Conservation (phyloP, 2,888 invertebrate species). For the Metalampra italica region DNA sequence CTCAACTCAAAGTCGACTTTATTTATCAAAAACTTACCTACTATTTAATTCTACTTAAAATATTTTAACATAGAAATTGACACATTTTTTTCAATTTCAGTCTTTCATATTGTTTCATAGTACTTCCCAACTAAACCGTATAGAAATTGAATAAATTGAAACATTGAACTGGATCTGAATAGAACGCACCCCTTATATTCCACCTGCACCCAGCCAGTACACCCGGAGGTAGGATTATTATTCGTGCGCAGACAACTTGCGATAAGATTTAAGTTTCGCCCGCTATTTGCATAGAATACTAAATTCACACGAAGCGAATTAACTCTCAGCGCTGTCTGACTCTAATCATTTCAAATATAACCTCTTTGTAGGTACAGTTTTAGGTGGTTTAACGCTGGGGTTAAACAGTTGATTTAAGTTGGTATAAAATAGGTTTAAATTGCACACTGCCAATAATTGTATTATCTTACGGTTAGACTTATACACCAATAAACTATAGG, state of each 20-base stretch:
- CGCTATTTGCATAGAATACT: slow-evolving; percentile 43
- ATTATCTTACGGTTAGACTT: too few relatives aligned
- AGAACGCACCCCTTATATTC: background rate
- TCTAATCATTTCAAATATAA: slow-evolving; percentile 17
- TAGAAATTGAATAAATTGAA: background rate
- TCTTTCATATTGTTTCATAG: background rate
- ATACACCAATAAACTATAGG: too few relatives aligned
- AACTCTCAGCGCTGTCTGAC: slow-evolving; percentile 20
- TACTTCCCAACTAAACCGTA: background rate
- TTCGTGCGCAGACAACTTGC: slow-evolving; percentile 35
- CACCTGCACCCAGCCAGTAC: slow-evolving; percentile 7
- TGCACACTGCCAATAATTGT: too few relatives aligned
- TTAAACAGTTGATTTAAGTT: too few relatives aligned
- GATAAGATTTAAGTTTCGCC: slow-evolving; percentile 42
- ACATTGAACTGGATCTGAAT: background rate
- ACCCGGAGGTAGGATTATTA: slow-evolving; percentile 24
- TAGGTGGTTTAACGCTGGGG: background rate
- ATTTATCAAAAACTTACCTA: too few relatives aligned
- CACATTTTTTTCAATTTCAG: background rate
- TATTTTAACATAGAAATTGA: background rate
- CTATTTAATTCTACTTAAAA: too few relatives aligned
- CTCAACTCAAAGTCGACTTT: too few relatives aligned
- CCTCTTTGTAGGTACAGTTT: slow-evolving; percentile 1
- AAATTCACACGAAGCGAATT: slow-evolving; percentile 26
- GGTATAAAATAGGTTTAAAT: too few relatives aligned